Conservation (phyloP, 1,140 invertebrate genomes). For the Cydia splendana region DNA sequence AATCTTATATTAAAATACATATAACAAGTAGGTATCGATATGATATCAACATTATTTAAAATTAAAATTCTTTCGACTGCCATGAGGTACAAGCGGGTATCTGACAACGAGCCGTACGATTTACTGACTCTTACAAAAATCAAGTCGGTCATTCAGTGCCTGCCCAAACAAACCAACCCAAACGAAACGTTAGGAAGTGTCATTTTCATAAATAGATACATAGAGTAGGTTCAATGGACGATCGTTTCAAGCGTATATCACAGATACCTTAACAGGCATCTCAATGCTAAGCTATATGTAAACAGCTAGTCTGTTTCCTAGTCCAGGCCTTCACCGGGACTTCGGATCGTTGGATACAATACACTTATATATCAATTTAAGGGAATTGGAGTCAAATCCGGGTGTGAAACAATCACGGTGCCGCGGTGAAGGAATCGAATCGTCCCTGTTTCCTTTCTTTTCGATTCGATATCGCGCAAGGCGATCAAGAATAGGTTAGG, state of each 20-base stretch:
- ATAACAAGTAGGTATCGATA: conserved; percentile 31
- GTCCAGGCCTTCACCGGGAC: conserved; percentile 19
- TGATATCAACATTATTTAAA: conserved; percentile 32
- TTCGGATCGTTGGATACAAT: neutral
- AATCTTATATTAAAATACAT: conserved; percentile 31
- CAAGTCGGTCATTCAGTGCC: conserved; percentile 17
- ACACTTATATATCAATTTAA: neutral
- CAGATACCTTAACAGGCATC: conserved; percentile 64
- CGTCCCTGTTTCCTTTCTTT: neutral
- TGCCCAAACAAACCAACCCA: conserved; percentile 21
- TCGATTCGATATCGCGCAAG: neutral
- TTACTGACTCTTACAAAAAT: neutral
- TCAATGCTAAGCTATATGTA: conserved; percentile 63
- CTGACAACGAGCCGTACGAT: neutral
- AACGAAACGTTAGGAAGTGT: conserved; percentile 16
- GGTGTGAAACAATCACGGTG: neutral
- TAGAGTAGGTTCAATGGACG: conserved; percentile 69
- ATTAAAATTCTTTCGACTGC: conserved; percentile 23
- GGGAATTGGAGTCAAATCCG: neutral
- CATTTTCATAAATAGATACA: conserved; percentile 29
- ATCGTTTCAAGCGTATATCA: conserved; percentile 77
- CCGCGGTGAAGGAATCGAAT: conserved; percentile 21
- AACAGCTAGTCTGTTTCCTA: conserved; percentile 49
- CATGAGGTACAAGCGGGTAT: conserved; percentile 22
- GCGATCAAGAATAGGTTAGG: conserved; percentile 45